Percentiles rank a stretch among this genome's conserved stretches.
Evolutionary conservation across 2,113 vertebrate genomes (phyloP).

Genomic region (Hyaena hyaena): DNA sequence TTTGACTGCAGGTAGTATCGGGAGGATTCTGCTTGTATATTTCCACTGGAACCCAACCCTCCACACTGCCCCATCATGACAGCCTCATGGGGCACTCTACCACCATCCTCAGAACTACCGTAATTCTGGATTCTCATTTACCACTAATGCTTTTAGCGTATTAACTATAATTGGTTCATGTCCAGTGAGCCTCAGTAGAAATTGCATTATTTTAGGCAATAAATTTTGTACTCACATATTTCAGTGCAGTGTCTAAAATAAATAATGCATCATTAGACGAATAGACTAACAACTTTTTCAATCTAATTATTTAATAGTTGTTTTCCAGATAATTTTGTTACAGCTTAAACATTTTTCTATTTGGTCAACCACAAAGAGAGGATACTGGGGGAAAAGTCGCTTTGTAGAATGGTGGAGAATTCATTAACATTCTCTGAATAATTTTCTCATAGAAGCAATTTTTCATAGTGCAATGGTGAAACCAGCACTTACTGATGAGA

Average conservation of each 20-base stretch:
- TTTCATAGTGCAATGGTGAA: slow-evolving; percentile 15
- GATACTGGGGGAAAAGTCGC: neutral
- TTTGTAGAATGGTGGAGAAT: neutral
- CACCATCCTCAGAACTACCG: neutral
- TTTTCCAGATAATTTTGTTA: neutral
- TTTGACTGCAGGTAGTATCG: neutral
- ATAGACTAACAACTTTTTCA: neutral
- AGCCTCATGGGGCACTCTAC: neutral
- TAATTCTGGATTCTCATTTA: neutral
- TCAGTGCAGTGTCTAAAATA: neutral
- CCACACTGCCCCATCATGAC: neutral
- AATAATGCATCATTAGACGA: neutral
- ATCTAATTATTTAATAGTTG: neutral
- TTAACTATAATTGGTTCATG: neutral
- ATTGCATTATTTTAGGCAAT: neutral
- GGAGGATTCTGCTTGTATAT: neutral
- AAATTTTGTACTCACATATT: neutral
- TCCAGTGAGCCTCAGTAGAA: neutral
- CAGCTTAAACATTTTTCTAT: neutral
- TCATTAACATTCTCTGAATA: slow-evolving; percentile 37
- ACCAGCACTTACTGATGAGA: neutral
- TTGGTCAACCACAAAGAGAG: neutral
- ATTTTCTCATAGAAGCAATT: slow-evolving; percentile 23
- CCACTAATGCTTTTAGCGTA: neutral
- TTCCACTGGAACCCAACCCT: neutral